These are phyloP conservation scores for Hypocryptadius cinnamomeus DNA, from an alignment of 2,113 vertebrate species.

Conservation along the genomic window DNA sequence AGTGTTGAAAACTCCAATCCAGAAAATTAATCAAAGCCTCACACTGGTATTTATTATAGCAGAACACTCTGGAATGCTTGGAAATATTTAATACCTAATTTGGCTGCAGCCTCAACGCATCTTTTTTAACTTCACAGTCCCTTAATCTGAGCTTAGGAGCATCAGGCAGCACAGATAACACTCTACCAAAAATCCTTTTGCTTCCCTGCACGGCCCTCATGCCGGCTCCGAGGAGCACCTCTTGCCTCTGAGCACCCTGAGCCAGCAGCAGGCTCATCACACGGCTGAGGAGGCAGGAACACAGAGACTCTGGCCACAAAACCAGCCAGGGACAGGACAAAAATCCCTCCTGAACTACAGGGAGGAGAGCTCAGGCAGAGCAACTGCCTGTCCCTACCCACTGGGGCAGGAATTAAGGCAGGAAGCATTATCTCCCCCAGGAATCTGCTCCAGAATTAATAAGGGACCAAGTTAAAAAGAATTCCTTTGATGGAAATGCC, in stretches of 20 bases:
- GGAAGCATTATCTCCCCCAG: background rate
- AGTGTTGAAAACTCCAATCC: slow-evolving; percentile 33
- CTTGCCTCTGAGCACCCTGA: background rate
- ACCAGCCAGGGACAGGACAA: background rate
- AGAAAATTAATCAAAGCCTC: slow-evolving; percentile 51
- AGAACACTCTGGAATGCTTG: slow-evolving; percentile 18
- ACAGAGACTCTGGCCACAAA: background rate
- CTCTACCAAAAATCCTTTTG: slow-evolving; percentile 7
- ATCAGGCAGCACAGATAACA: slow-evolving; percentile 29
- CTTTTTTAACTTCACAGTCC: slow-evolving; percentile 26
- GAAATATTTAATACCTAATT: slow-evolving; percentile 57
- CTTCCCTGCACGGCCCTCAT: background rate
- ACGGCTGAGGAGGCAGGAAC: background rate
- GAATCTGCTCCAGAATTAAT: slow-evolving; percentile 17
- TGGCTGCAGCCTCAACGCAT: slow-evolving; percentile 30
- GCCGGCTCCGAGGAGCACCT: background rate
- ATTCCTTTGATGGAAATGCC: background rate
- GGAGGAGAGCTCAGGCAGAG: background rate
- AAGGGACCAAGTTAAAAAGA: background rate
- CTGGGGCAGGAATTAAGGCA: background rate
- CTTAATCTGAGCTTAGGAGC: slow-evolving; percentile 47
- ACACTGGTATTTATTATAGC: slow-evolving; percentile 9
- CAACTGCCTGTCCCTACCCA: background rate
- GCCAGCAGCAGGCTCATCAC: background rate
- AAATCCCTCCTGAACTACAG: background rate